Base-by-base conservation (phyloP, 2,113 vertebrate species). In the Trematomus loennbergii region DNA sequence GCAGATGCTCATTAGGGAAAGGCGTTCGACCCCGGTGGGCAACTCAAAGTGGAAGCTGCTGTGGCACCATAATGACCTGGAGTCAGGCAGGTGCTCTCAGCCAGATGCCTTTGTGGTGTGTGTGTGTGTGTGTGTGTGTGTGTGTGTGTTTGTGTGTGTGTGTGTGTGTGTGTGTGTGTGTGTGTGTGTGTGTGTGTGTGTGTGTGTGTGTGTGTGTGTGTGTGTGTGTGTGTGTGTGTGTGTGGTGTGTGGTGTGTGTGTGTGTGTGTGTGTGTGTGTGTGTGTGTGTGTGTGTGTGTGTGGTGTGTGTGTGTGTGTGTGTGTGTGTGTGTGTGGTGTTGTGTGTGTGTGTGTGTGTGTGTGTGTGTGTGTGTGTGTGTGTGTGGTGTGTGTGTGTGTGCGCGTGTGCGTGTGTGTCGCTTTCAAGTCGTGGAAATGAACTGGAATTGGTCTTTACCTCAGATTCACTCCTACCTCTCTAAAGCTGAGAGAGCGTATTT, bases 1-100 rank as follows among this genome's bases (percentile, higher is more conserved):
- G 75, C 75, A 84, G 81, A 73, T 65, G 82, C 91, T 92, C 91
- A 88, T 92, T 92, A 90, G 80, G 75, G 8, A 82, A 54, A 79
- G 82, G 84, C 74, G 12, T 58, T 84, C 72, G 69, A 33, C 70
- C 78, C 79, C 54, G 73, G 78, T 70, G 78, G 87, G 67, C 70
- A 77, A 25, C 85, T 89, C 85, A 75, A 72, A 75, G 53, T 25
- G 79, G 72, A 81, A 71, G 79, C 77, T 17, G 57, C 68, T 18
- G 87, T 63, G 77, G 64, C 69, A 85, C 85, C 81, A 79, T 78
- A 79, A 84, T 49, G 46, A 77, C 79, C 81, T 57, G 3, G 58
- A 85, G 80, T 82, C 82, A 76, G 25, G 54, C 40, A 18, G 18
- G 75, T 85, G 61, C 66, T 71, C 75, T 55, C 36, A 77, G 79